Evolutionary conservation across 2,888 invertebrate species (phyloP).

Genomic region (Coelogynopora nodosa): DNA sequence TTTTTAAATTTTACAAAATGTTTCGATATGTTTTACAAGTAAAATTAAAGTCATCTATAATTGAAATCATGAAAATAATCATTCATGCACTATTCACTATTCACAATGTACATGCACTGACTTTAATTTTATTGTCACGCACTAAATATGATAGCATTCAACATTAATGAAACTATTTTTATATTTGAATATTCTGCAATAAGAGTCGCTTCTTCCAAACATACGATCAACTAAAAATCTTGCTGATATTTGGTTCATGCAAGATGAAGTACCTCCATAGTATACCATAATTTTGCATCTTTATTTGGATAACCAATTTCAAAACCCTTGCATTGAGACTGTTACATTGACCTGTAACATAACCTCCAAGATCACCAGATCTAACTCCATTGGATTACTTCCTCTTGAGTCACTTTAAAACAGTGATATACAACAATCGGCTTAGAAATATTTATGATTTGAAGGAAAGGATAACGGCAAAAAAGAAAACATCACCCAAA

Average conservation of each 20-base stretch:
- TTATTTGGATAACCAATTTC: background rate
- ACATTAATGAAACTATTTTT: too few species aligned
- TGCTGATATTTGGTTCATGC: background rate
- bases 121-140: too few species aligned
- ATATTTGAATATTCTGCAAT: too few species aligned
- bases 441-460: background rate
- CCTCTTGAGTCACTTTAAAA: background rate
- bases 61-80: too few species aligned
- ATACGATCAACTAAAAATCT: background rate
- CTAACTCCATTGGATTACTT: background rate
- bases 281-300: background rate
- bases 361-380: background rate
- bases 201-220: background rate
- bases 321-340: background rate
- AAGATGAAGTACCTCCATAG: background rate
- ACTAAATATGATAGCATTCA: too few species aligned
- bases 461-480: background rate
- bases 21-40: too few species aligned
- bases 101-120: too few species aligned
- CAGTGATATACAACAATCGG: background rate
- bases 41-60: too few species aligned
- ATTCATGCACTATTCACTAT: too few species aligned
- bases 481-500: background rate
- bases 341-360: background rate
- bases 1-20: too few species aligned